These are phyloP conservation scores for Euwallacea fornicatus DNA, from an alignment of 1,140 invertebrate species.

Conservation along the genomic window DNA sequence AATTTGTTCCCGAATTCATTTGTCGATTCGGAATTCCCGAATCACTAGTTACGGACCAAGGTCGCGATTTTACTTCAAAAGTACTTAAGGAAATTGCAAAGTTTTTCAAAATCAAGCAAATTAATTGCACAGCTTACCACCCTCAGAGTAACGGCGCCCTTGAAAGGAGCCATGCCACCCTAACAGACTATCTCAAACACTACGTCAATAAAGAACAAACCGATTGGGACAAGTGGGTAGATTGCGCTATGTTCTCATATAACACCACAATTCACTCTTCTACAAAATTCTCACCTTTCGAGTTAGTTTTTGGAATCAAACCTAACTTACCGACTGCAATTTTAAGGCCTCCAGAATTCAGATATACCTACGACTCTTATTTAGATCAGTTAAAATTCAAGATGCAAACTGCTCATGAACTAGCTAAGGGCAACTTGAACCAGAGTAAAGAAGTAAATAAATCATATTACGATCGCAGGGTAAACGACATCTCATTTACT, in stretches of 20 bases:
- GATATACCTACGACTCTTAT: slow-evolving; percentile 29
- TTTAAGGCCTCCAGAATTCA: slow-evolving; percentile 18
- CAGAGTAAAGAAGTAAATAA: slow-evolving; percentile 16
- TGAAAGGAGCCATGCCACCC: slow-evolving; percentile 50
- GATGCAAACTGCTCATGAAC: slow-evolving; percentile 20
- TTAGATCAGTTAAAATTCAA: background rate
- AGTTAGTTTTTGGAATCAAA: slow-evolving; percentile 44
- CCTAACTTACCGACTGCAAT: slow-evolving; percentile 37
- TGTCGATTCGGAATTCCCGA: slow-evolving; percentile 42
- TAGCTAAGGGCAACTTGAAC: slow-evolving; percentile 5
- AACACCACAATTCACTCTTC: slow-evolving; percentile 47
- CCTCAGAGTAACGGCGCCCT: slow-evolving; percentile 50
- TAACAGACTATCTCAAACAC: slow-evolving; percentile 54
- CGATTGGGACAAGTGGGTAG: slow-evolving; percentile 52
- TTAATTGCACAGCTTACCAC: slow-evolving; percentile 40
- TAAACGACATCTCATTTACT: background rate
- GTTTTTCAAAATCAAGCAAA: slow-evolving; percentile 46
- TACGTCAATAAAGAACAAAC: slow-evolving; percentile 49
- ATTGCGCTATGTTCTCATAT: slow-evolving; percentile 51
- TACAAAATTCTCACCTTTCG: slow-evolving; percentile 45
- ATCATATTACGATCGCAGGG: slow-evolving; percentile 20
- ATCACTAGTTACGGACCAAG: slow-evolving; percentile 46
- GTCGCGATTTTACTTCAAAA: slow-evolving; percentile 45
- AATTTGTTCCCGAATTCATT: slow-evolving; percentile 43
- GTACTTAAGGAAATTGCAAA: slow-evolving; percentile 45